phyloP scores from a whole-genome alignment of 2,113 vertebrate genomes.

The Anseranas semipalmata region DNA sequence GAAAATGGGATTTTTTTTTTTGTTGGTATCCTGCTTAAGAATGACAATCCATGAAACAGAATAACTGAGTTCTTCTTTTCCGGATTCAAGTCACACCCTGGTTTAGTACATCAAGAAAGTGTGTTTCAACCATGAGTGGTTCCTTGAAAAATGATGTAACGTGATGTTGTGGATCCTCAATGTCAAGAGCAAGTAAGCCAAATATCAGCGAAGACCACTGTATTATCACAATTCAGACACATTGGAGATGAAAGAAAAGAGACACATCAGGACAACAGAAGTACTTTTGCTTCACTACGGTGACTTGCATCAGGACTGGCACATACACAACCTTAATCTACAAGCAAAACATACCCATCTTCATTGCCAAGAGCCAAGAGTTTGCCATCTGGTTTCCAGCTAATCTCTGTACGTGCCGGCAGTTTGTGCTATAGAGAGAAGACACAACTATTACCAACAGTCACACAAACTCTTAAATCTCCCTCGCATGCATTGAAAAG shows the following conservation, averaged over 20 bases:
- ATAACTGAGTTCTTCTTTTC: background rate
- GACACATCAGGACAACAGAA: background rate
- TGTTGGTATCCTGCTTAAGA: background rate
- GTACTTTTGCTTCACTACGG: background rate
- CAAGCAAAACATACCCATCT: slow-evolving; percentile 87
- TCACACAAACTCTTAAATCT: background rate
- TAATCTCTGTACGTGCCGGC: slow-evolving; percentile 91
- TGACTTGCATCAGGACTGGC: background rate
- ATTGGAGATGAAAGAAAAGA: background rate
- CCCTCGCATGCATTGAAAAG: background rate
- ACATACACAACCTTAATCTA: background rate
- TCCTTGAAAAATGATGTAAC: background rate
- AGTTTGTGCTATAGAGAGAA: slow-evolving; percentile 88
- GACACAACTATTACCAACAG: background rate
- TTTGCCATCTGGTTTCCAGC: slow-evolving; percentile 93
- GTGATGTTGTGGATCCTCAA: background rate
- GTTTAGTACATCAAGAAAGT: background rate
- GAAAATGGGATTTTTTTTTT: background rate
- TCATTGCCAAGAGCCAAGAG: slow-evolving; percentile 94
- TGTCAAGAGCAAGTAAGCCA: background rate
- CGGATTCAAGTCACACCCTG: background rate
- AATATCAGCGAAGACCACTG: background rate
- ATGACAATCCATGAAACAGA: background rate
- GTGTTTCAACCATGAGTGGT: background rate
- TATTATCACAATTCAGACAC: background rate